Conservation (phyloP, 2,113 vertebrate genomes). For the Aplodontia rufa region DNA sequence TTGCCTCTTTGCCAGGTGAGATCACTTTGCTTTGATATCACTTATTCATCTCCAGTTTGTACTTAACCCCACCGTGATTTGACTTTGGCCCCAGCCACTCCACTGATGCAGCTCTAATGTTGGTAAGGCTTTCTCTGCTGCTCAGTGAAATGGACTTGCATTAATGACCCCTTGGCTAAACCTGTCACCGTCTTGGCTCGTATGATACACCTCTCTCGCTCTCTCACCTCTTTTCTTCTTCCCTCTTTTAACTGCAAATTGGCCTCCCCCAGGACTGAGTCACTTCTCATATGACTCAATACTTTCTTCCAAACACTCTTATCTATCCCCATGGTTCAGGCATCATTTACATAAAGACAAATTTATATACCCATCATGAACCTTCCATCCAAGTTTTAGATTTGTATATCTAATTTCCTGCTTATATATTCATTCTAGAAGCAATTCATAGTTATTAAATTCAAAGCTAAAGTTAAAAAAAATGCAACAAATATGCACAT, state of each 20-base stretch:
- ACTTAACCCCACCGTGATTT: neutral
- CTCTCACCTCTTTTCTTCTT: neutral
- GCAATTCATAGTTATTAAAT: neutral
- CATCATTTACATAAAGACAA: neutral
- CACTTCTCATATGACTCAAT: neutral
- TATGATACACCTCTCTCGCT: neutral
- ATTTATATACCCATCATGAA: neutral
- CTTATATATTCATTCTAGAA: neutral
- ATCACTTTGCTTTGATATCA: neutral
- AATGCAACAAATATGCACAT: neutral
- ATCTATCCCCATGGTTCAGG: neutral
- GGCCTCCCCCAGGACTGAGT: neutral
- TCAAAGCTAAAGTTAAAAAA: slow-evolving; percentile 23
- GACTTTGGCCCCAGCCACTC: neutral
- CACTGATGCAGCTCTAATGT: neutral
- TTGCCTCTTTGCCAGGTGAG: neutral
- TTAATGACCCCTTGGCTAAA: neutral
- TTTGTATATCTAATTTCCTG: neutral
- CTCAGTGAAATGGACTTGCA: neutral
- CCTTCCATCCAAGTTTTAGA: neutral
- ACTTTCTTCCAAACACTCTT: neutral
- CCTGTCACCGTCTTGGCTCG: neutral
- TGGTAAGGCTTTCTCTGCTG: neutral
- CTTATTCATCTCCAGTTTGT: neutral
- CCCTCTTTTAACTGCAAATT: neutral